A percentile compares a stretch with the other conserved stretches of the same genome.
phyloP scores from a whole-genome alignment of 2,113 vertebrate genomes.

The Pitta sordida region DNA sequence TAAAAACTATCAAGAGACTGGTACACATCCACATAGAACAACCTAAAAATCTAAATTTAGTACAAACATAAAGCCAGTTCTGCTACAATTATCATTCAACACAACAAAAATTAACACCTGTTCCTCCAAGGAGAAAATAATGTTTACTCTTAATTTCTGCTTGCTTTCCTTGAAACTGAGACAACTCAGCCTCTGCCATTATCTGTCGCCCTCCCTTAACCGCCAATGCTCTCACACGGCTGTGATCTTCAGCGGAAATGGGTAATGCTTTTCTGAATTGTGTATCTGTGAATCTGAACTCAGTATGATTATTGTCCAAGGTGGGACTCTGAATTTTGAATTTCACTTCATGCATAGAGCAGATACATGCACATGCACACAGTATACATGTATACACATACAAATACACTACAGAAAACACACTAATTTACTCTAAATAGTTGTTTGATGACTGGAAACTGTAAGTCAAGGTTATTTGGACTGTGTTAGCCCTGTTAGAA shows the following conservation, averaged over 20 bases:
- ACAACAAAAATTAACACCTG: background rate
- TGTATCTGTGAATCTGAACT: background rate
- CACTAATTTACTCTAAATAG: background rate
- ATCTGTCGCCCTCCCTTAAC: background rate
- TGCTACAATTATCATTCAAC: background rate
- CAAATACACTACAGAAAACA: background rate
- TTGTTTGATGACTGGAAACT: background rate
- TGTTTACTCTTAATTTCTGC: background rate
- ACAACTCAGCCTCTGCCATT: background rate
- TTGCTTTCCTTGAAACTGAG: background rate
- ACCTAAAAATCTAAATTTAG: background rate
- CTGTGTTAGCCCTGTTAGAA: background rate
- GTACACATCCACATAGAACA: background rate
- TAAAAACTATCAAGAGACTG: background rate
- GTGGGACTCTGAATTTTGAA: background rate
- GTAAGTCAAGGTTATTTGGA: background rate
- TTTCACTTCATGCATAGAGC: background rate
- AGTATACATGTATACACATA: background rate
- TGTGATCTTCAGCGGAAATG: background rate
- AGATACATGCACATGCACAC: background rate
- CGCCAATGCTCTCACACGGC: rapidly evolving
- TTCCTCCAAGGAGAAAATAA: background rate
- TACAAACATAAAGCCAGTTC: background rate
- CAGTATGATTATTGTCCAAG: background rate
- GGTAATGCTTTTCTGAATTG: background rate